Conservation (phyloP, 2,113 vertebrate species). For the Dipodomys spectabilis region DNA sequence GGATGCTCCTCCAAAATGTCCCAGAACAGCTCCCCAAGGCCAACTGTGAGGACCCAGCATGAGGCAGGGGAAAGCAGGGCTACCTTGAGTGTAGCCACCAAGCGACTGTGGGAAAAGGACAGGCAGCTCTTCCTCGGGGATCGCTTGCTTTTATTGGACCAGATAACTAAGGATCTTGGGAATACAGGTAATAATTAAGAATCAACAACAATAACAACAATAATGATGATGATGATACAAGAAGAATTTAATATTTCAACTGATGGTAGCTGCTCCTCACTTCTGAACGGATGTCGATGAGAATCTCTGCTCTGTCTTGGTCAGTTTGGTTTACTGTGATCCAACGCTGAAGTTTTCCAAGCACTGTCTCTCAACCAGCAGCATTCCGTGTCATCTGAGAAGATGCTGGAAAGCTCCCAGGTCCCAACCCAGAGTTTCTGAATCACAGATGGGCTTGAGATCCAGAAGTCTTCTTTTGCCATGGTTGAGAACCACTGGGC, state of each 20-base stretch:
- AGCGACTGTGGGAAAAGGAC: neutral
- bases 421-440: too few species aligned
- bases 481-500: neutral
- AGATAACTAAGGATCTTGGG: neutral
- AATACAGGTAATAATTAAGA: too few species aligned
- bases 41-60: neutral
- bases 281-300: neutral
- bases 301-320: neutral
- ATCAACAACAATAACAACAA: too few species aligned
- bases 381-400: neutral
- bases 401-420: neutral
- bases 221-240: neutral
- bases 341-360: neutral
- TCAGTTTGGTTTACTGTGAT: neutral
- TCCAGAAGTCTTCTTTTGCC: neutral
- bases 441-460: neutral
- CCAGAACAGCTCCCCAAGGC: accelerated
- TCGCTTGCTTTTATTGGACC: neutral
- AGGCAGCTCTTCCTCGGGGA: neutral
- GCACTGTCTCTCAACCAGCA: neutral
- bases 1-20: neutral
- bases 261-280: neutral
- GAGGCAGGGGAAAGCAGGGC: neutral
- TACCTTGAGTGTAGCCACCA: neutral
- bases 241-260: neutral